Conservation (phyloP, 2,888 invertebrate species). For the Frankliniella fusca region DNA sequence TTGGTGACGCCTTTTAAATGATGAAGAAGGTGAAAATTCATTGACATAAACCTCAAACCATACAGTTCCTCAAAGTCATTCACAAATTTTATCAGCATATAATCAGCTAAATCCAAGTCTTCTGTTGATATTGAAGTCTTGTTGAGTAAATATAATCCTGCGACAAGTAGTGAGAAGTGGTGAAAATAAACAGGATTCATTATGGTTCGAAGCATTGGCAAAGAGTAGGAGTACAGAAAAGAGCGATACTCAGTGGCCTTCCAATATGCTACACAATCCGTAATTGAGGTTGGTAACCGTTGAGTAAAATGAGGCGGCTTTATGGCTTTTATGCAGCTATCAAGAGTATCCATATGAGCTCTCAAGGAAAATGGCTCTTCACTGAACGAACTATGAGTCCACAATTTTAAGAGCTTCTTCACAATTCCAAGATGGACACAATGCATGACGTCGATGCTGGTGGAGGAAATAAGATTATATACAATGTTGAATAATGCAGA, state of each 20-base stretch:
- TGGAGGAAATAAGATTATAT: not conserved
- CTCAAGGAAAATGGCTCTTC: not conserved
- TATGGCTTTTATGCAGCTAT: not conserved
- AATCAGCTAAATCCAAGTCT: not conserved
- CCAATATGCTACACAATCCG: not conserved
- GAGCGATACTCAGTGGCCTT: not conserved
- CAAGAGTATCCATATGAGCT: not conserved
- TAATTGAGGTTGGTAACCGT: not conserved
- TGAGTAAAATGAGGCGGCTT: slow-evolving; percentile 2
- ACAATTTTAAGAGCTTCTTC: not conserved
- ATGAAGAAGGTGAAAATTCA: slow-evolving; percentile 9
- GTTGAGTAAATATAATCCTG: not conserved
- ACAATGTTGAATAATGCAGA: not conserved
- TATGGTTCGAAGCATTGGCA: not conserved
- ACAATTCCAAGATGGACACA: not conserved
- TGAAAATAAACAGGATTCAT: not conserved
- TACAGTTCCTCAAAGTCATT: not conserved
- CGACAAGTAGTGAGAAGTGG: not conserved
- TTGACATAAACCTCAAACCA: not conserved
- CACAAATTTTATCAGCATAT: not conserved
- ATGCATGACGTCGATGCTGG: not conserved
- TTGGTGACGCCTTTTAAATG: not conserved
- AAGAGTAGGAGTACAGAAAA: not conserved
- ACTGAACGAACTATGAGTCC: not conserved
- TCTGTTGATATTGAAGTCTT: not conserved